Evolutionary conservation across 2,888 invertebrate genomes (phyloP), one percentile per base, ranked within the genome.

Genomic region (Nomada hirtipes): DNA sequence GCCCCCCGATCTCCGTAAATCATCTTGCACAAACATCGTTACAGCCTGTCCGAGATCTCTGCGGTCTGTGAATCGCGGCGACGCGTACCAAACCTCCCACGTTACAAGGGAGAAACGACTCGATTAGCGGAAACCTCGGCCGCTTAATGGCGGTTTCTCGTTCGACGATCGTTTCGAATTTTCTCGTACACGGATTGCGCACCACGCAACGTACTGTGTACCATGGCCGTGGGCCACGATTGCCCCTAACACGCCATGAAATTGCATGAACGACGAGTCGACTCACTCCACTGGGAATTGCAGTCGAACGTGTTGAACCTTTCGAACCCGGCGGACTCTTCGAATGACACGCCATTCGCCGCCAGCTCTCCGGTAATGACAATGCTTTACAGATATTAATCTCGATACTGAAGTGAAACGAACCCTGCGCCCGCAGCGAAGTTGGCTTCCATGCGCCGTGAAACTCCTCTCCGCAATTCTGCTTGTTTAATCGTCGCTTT

Each of bases 241-340:
- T 76, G 69, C 20, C 72, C 61, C 76, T 81, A 85, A 85, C 85
- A 60, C 81, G 79, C 74, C 85, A 57, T 82, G 84, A 85, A 84
- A 85, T 85, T 85, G 79, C 85, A 61, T 61, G 61, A 67, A 76
- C 78, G 65, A 59, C 68, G 70, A 70, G 61, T 50, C 20, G 44
- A 23, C 20, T 52, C 68, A 55, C 29, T 15, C 50, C 55, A 57
- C 20, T 63, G 61, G 70, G 83, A 80, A 83, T 85, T 80, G 53
- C 83, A 68, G 55, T 47, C 63, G 78, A 69, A 78, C 79, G 42
- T 18, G 23, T 52, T 42, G 55, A 79, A 65, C 81, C 63, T 64
- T 50, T 67, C 65, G 76, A 65, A 73, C 29, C 59, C 47, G 9
- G 13, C 29, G 36, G 50, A 80, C 77, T 53, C 15, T n/a, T 3